A percentile compares a stretch with the other conserved stretches of the same genome.
Conservation (phyloP, 2,888 invertebrate species). For the Ennomos erosarius region DNA sequence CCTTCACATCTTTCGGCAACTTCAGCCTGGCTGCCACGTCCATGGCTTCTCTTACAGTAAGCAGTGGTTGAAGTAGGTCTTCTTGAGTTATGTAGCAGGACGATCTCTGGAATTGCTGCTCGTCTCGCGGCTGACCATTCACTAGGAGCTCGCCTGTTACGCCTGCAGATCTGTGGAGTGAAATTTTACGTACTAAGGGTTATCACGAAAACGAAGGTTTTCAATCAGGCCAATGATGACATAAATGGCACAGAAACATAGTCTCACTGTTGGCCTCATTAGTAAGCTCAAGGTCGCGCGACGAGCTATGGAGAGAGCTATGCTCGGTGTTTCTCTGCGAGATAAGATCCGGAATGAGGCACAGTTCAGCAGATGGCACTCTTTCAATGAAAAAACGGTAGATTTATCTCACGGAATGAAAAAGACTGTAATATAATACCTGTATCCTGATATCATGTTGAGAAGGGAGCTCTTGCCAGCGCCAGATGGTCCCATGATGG, state of each 20-base stretch:
- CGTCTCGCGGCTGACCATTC: slow-evolving; percentile 87
- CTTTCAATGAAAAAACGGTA: too few species aligned
- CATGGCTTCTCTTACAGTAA: slow-evolving; percentile 91
- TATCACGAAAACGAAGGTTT: too few species aligned
- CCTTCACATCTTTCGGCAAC: slow-evolving; percentile 81
- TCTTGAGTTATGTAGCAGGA: slow-evolving; percentile 95
- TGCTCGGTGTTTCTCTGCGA: too few species aligned
- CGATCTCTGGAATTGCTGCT: slow-evolving; percentile 87
- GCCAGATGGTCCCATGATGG: slow-evolving; percentile 89
- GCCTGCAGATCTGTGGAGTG: slow-evolving; percentile 82
- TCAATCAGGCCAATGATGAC: too few species aligned
- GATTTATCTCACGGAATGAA: too few species aligned
- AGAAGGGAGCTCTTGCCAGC: slow-evolving; percentile 92
- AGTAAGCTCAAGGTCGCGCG: too few species aligned
- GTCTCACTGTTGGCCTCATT: too few species aligned
- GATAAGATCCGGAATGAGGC: too few species aligned
- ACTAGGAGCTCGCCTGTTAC: slow-evolving; percentile 88
- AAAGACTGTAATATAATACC: slow-evolving; percentile 69
- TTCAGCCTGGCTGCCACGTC: slow-evolving; percentile 91
- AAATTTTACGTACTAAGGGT: too few species aligned
- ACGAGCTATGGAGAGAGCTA: too few species aligned
- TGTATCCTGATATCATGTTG: slow-evolving; percentile 91
- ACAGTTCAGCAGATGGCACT: too few species aligned
- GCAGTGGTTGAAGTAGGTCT: slow-evolving; percentile 89
- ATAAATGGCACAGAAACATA: too few species aligned